Percentiles rank a stretch among this genome's conserved stretches.
phyloP scores from a whole-genome alignment of 2,113 vertebrate species.

The Sebastes schlegelii region DNA sequence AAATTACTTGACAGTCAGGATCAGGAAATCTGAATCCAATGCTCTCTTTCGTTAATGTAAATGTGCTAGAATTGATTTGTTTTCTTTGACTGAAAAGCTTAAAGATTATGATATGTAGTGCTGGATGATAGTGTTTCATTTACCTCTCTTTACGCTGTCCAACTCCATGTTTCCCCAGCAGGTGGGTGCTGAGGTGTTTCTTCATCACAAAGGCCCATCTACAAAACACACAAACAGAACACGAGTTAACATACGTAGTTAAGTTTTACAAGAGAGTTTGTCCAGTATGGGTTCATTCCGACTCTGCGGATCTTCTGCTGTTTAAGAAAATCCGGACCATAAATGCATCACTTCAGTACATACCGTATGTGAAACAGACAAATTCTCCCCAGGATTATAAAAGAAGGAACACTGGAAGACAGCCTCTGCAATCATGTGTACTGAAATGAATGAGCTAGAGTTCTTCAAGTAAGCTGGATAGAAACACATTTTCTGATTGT shows the following conservation, averaged over 20 bases:
- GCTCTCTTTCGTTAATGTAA: neutral
- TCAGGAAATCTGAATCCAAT: neutral
- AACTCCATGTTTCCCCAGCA: constrained; percentile 96
- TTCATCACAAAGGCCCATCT: constrained; percentile 99
- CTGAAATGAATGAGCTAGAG: neutral
- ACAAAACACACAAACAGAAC: constrained; percentile 60
- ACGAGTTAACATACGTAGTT: neutral
- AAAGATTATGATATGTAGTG: neutral
- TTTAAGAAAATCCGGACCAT: neutral
- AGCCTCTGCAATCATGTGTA: neutral
- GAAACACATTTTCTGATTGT: neutral
- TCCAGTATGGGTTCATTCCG: neutral
- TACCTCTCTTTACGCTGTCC: constrained; percentile 99
- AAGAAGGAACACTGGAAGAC: neutral
- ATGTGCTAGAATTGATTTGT: neutral
- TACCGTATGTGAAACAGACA: neutral
- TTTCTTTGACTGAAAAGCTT: neutral
- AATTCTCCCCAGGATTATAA: neutral
- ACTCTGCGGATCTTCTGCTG: neutral
- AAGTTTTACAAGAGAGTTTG: neutral
- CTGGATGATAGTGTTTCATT: constrained; percentile 33
- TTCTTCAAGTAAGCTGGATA: neutral
- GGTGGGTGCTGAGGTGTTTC: constrained; percentile 97
- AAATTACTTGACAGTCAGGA: constrained; percentile 26
- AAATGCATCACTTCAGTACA: neutral